Evolutionary conservation across 1,140 invertebrate genomes (phyloP), one percentile per base, ranked within the genome.

Genomic region (Macrosteles quadrilineatus): DNA sequence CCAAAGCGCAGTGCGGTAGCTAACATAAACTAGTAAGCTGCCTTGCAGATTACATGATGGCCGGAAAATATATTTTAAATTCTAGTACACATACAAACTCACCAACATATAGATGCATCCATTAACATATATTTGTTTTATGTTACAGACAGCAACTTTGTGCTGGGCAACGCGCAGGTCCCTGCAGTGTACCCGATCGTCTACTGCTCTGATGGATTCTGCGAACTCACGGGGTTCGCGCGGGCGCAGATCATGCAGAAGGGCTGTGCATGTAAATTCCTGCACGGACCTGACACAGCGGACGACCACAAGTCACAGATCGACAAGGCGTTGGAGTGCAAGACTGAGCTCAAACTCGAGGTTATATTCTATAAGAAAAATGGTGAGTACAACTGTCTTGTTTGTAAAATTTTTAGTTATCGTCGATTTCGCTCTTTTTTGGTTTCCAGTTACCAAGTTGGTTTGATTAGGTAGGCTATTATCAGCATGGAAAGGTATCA

Each of bases 151-250:
- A 97, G 95, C 84, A 98, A 98, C 85, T 98, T 98, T 84, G 96
- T 98, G 76, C 85, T 98, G 80, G 96, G 96, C 75, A 98, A 98
- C 86, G 96, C 96, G 70, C 95, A 97, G 83, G 95, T 97, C 72
- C 88, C 91, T 71, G 81, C 88, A 70, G 79, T 89, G 29, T 95
- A 94, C 84, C 96, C 96, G 73, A 97, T 98, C 82, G 96, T 98
- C 71, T 98, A 98, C 83, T 98, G 96, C 83, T 97, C 95, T 2
- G 96, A 98, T 87, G 96, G 96, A 63, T 98, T 98, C 85, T 97
- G 95, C 81, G 96, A 98, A 83, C 88, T 98, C 83, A 97, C 95
- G 69, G 95, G 95, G 71, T 97, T 90, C 83, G 87, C 92, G 70
- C 87, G 96, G 72, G 95, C 95, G 43, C 95, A 98, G 84, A 96